Evolutionary conservation across 2,888 invertebrate genomes (phyloP).

Genomic region (Eilema depressum): DNA sequence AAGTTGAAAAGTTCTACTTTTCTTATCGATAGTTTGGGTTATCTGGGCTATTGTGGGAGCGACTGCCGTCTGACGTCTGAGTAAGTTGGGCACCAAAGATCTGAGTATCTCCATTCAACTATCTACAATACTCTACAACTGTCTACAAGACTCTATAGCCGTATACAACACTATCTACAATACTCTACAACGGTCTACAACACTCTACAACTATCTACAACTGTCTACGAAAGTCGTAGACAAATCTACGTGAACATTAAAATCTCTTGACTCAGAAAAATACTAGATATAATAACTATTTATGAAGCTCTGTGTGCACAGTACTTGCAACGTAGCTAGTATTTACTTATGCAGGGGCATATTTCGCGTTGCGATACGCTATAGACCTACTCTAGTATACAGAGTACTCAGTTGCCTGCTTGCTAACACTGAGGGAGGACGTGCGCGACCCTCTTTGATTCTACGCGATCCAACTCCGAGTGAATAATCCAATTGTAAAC

Average conservation of each 20-base stretch:
- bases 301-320: conserved; percentile 22
- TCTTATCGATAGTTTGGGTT: no score
- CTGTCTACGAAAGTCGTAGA: neutral
- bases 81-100: no score
- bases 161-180: no score
- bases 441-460: conserved; percentile 22
- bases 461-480: conserved; percentile 25
- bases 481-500: conserved; percentile 24
- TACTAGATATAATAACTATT: conserved; percentile 15
- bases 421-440: conserved; percentile 32
- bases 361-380: conserved; percentile 31
- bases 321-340: conserved; percentile 18
- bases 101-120: no score
- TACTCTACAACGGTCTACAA: neutral
- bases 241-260: neutral
- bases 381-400: conserved; percentile 17
- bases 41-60: no score
- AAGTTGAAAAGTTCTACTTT: no score
- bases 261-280: neutral
- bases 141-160: no score
- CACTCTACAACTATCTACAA: neutral
- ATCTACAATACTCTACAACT: no score
- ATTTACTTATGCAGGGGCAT: conserved; percentile 37
- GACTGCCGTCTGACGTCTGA: no score
- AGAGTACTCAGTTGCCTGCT: conserved; percentile 33